A percentile compares a stretch with the other conserved stretches of the same genome.
phyloP scores from a whole-genome alignment of 2,113 vertebrate species.

The Oryzias celebensis region DNA sequence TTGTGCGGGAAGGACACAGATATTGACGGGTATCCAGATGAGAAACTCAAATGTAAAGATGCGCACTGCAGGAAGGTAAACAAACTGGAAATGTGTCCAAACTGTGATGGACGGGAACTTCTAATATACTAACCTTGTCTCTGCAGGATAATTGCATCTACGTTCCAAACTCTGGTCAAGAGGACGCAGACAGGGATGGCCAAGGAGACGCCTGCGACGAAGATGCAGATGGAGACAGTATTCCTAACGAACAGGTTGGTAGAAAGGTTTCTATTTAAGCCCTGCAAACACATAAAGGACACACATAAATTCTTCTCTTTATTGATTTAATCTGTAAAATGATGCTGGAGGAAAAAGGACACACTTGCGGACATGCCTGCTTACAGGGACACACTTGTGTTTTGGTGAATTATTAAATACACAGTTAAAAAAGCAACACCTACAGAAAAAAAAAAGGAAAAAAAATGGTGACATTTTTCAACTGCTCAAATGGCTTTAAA shows the following conservation, averaged over 20 bases:
- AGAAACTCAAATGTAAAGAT: constrained; percentile 88
- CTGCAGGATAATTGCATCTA: constrained; percentile 91
- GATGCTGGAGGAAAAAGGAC: too few relatives aligned
- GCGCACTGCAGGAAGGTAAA: constrained; percentile 88
- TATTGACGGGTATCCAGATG: constrained; percentile 95
- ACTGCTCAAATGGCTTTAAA: too few relatives aligned
- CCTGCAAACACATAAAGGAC: background rate
- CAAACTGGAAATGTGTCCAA: background rate
- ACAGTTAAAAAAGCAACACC: too few relatives aligned
- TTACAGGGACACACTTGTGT: too few relatives aligned
- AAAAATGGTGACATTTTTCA: too few relatives aligned
- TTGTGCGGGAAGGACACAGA: constrained; percentile 94
- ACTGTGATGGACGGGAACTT: background rate
- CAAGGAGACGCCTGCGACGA: constrained; percentile 91
- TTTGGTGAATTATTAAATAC: too few relatives aligned
- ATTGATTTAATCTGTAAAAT: background rate
- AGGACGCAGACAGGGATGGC: constrained; percentile 89
- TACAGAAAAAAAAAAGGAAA: too few relatives aligned
- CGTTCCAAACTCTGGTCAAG: constrained; percentile 97
- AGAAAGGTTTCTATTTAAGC: background rate
- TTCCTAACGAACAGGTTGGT: constrained; percentile 90
- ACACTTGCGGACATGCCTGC: too few relatives aligned
- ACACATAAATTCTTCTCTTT: background rate
- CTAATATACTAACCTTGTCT: background rate
- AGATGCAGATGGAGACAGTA: constrained; percentile 93